Percentiles rank a stretch among this genome's conserved stretches.
Evolutionary conservation across 2,797 vertebrate genomes (phyloP).

Genomic region (Galaxias olidus): DNA sequence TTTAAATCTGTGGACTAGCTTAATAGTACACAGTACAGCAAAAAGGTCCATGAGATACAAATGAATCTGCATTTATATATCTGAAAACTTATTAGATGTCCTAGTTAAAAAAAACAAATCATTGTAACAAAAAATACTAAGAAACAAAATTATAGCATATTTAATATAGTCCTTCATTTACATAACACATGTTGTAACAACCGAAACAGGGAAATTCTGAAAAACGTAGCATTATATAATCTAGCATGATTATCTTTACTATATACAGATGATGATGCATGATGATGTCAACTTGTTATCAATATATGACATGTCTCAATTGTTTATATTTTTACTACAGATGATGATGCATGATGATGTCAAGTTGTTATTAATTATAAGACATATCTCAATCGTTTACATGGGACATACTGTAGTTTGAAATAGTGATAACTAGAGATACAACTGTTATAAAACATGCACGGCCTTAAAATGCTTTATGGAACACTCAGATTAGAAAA

Average conservation of each 20-base stretch:
- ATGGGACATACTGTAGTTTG: background rate
- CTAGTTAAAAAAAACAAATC: too few relatives aligned
- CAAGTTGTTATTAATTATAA: background rate
- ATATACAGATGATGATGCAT: conserved; percentile 34
- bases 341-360: background rate
- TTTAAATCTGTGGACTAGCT: too few relatives aligned
- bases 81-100: too few relatives aligned
- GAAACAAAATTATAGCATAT: conserved; percentile 18
- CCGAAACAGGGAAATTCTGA: conserved; percentile 9
- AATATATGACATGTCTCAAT: background rate
- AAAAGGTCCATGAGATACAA: too few relatives aligned
- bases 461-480: too few relatives aligned
- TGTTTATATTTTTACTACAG: too few relatives aligned
- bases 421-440: background rate
- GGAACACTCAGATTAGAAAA: too few relatives aligned
- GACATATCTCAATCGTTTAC: background rate
- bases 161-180: conserved; percentile 36
- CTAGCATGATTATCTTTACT: conserved; percentile 26
- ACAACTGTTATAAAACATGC: too few relatives aligned
- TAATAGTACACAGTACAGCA: too few relatives aligned
- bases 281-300: background rate
- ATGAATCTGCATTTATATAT: too few relatives aligned
- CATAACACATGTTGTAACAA: conserved; percentile 6
- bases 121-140: background rate
- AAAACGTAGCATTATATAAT: conserved; percentile 5